These are phyloP conservation scores for Cranoglanis bouderius DNA, from an alignment of 2,113 vertebrate species.

Conservation along the genomic window DNA sequence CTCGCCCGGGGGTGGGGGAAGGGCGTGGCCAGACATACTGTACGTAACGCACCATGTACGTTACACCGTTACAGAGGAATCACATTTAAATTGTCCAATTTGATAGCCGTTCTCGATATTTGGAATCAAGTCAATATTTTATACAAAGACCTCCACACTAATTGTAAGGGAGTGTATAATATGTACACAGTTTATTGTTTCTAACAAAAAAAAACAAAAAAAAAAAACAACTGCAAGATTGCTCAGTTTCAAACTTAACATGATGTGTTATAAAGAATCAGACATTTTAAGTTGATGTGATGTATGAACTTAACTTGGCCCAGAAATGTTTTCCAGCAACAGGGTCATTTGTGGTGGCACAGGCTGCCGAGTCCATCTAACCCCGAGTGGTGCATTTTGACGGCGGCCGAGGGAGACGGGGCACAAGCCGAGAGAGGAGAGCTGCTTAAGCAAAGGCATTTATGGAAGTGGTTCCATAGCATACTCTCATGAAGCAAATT, in stretches of 20 bases:
- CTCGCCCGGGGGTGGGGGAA: background rate
- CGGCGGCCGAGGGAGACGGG: background rate
- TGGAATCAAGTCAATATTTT: background rate
- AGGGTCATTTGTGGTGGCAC: constrained; percentile 21
- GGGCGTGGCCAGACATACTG: background rate
- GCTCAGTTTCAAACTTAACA: constrained; percentile 6
- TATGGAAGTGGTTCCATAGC: constrained; percentile 45
- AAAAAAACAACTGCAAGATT: background rate
- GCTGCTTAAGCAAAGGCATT: constrained; percentile 43
- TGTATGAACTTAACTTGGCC: constrained; percentile 40
- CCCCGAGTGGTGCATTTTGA: background rate
- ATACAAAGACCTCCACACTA: background rate
- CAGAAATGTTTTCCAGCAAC: constrained; percentile 38
- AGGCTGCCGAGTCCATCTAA: background rate
- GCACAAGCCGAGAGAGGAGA: constrained; percentile 17
- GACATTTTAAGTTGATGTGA: constrained; percentile 18
- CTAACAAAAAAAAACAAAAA: background rate
- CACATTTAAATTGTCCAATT: background rate
- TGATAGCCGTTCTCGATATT: background rate
- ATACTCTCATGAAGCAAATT: constrained; percentile 40
- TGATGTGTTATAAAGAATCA: background rate
- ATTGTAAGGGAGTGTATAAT: background rate
- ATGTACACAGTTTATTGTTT: background rate
- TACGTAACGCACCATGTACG: background rate
- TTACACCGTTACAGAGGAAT: background rate